Evolutionary conservation across 2,113 vertebrate species (phyloP).

Genomic region (Mesoclemmys tuberculata): DNA sequence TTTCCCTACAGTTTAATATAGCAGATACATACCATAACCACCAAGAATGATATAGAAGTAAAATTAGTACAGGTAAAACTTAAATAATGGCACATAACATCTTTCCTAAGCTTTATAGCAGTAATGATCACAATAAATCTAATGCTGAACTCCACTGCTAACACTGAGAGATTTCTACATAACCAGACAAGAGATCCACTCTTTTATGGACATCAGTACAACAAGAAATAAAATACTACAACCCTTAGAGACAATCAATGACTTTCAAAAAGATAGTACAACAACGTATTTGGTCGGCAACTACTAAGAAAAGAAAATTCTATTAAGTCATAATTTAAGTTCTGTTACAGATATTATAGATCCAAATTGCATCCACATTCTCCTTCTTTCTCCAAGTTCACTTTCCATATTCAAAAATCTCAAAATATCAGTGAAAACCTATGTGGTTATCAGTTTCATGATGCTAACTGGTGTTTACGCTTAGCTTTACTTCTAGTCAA

Average conservation of each 20-base stretch:
- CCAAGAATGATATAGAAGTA: constrained; percentile 5
- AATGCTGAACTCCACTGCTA: constrained; percentile 63
- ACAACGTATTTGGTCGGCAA: constrained; percentile 21
- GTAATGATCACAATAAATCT: constrained; percentile 60
- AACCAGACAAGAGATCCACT: constrained; percentile 59
- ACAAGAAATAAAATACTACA: constrained; percentile 57
- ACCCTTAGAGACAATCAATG: constrained; percentile 50
- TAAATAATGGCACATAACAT: constrained; percentile 56
- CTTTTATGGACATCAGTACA: constrained; percentile 52
- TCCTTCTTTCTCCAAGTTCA: neutral
- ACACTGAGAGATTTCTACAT: constrained; percentile 64
- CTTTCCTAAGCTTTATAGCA: neutral
- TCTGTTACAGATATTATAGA: neutral
- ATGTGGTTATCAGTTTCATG: neutral
- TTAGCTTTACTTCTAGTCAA: neutral
- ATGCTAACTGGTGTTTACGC: neutral
- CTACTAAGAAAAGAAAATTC: no score
- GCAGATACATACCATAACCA: neutral
- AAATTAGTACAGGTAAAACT: constrained; percentile 39
- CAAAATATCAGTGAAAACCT: neutral
- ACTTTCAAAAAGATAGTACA: constrained; percentile 45
- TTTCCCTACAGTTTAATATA: neutral
- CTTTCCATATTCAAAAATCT: neutral
- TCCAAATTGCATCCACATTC: neutral
- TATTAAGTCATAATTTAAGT: no score